Percentiles rank a stretch among this genome's conserved stretches.
These are phyloP conservation scores for Andrena chrysosceles DNA, from an alignment of 2,888 invertebrate genomes.

Conservation along the genomic window DNA sequence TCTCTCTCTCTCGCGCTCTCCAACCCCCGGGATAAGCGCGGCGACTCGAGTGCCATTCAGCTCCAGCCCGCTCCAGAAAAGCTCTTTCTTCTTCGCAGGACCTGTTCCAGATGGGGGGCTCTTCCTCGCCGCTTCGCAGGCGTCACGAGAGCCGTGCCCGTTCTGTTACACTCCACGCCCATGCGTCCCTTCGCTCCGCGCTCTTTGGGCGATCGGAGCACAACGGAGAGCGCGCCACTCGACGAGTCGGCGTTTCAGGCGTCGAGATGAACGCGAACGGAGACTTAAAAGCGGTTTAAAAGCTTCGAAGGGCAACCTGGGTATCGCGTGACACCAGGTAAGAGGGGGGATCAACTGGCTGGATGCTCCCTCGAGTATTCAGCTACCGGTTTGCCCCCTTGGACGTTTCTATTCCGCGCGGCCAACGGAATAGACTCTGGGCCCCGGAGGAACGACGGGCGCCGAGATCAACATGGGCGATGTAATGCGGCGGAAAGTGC, in stretches of 20 bases:
- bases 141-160: constrained; percentile 38
- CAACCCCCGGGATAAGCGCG: constrained; percentile 48
- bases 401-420: constrained; percentile 52
- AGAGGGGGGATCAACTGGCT: constrained; percentile 48
- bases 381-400: constrained; percentile 66
- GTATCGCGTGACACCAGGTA: constrained; percentile 79
- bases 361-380: constrained; percentile 62
- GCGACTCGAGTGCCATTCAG: constrained; percentile 56
- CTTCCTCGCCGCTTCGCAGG: constrained; percentile 35
- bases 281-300: constrained; percentile 65
- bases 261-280: constrained; percentile 35
- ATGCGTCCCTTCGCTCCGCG: not conserved
- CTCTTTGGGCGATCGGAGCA: not conserved
- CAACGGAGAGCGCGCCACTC: not conserved
- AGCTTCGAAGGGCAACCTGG: constrained; percentile 65
- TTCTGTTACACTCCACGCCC: constrained; percentile 10
- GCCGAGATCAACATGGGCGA: constrained; percentile 9
- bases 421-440: constrained; percentile 23
- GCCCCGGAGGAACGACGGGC: constrained; percentile 26
- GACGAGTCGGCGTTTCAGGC: constrained; percentile 12
- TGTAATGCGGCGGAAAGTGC: constrained; percentile 17
- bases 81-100: constrained; percentile 54
- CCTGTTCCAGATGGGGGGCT: constrained; percentile 35
- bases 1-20: not conserved
- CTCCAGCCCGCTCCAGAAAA: constrained; percentile 40